These are phyloP conservation scores for Cephonodes hylas DNA, from an alignment of 2,888 invertebrate genomes.

Conservation along the genomic window DNA sequence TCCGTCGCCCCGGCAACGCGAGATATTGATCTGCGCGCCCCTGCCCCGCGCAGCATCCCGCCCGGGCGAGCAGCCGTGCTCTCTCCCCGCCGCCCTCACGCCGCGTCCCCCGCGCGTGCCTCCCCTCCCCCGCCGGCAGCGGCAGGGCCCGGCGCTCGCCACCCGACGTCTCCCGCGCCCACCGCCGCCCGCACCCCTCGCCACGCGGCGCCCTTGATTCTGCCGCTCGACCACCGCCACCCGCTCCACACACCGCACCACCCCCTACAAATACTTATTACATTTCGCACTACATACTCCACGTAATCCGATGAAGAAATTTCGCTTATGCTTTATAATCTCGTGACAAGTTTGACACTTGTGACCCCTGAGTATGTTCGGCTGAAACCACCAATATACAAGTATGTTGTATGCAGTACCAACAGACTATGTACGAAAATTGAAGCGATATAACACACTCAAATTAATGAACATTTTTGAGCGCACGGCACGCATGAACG, in stretches of 20 bases:
- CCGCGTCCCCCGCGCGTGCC: slow-evolving; percentile 50
- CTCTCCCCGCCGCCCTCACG: slow-evolving; percentile 50
- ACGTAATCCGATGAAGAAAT: slow-evolving; percentile 75
- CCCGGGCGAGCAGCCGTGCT: slow-evolving; percentile 60
- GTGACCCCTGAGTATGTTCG: neutral
- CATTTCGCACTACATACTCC: slow-evolving; percentile 75
- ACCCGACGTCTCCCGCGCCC: slow-evolving; percentile 78
- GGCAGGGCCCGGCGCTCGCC: slow-evolving; percentile 58
- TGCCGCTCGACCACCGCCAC: slow-evolving; percentile 57
- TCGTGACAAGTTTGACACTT: slow-evolving; percentile 16
- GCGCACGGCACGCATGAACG: slow-evolving; percentile 11
- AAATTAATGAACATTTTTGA: neutral
- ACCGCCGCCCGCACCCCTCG: slow-evolving; percentile 63
- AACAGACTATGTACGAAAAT: neutral
- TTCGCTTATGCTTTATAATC: slow-evolving; percentile 57
- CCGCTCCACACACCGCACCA: slow-evolving; percentile 41
- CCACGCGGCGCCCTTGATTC: slow-evolving; percentile 59
- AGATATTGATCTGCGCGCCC: slow-evolving; percentile 76
- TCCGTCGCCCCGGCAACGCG: slow-evolving; percentile 82
- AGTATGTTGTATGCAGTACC: too few relatives aligned
- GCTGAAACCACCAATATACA: neutral
- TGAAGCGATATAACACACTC: neutral
- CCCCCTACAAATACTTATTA: slow-evolving; percentile 74
- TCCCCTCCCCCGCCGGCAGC: slow-evolving; percentile 59
- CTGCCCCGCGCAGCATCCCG: slow-evolving; percentile 74